A percentile compares a stretch with the other conserved stretches of the same genome.
Evolutionary conservation across 2,113 vertebrate genomes (phyloP).

Genomic region (Lontra canadensis): DNA sequence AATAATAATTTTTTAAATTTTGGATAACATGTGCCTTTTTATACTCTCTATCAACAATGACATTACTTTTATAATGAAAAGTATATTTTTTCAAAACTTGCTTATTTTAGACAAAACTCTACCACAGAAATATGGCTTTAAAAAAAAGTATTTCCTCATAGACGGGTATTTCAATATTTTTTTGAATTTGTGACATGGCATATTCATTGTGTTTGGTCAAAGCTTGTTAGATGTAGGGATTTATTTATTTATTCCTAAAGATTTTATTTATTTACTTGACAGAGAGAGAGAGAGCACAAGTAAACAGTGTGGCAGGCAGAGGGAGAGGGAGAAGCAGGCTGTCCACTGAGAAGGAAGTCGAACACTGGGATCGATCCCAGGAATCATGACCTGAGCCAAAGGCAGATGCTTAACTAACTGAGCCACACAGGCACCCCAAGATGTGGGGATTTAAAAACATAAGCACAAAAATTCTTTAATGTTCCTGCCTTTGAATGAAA

Average conservation of each 20-base stretch:
- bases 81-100: neutral
- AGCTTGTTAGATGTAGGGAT: neutral
- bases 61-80: neutral
- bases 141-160: neutral
- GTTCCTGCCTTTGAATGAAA: neutral
- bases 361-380: fast-evolving
- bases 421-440: neutral
- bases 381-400: neutral
- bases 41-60: neutral
- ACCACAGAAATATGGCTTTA: neutral
- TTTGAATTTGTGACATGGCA: neutral
- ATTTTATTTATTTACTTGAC: too few relatives aligned
- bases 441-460: neutral
- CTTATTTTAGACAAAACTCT: neutral
- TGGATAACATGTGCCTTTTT: neutral
- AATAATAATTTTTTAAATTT: neutral
- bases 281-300: too few relatives aligned
- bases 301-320: neutral
- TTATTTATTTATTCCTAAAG: neutral
- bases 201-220: neutral
- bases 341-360: neutral
- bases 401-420: neutral
- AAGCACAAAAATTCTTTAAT: neutral
- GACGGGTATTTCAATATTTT: neutral
- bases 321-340: neutral